A percentile compares a stretch with the other conserved stretches of the same genome.
Conservation (phyloP, 2,888 invertebrate genomes). For the Pterobdella sp. region DNA sequence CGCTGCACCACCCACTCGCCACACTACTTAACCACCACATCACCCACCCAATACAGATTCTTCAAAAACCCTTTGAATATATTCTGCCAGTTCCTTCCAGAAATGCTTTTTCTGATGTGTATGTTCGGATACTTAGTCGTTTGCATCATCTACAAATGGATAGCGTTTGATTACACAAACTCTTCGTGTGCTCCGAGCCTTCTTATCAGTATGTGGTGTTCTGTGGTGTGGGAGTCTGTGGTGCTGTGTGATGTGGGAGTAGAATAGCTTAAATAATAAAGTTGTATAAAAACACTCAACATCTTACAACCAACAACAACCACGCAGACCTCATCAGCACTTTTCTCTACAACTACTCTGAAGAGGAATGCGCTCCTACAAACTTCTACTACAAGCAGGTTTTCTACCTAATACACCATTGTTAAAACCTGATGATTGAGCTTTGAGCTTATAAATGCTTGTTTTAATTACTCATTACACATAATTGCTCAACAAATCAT, state of each 20-base stretch:
- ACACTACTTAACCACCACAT: neutral
- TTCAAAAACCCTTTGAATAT: constrained; percentile 61
- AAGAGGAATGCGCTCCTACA: constrained; percentile 36
- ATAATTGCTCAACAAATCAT: no score
- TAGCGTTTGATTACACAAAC: constrained; percentile 54
- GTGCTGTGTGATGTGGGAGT: no score
- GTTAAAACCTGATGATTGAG: no score
- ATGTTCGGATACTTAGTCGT: constrained; percentile 92
- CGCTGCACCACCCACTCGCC: neutral
- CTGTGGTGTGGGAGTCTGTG: no score
- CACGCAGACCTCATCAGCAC: constrained; percentile 82
- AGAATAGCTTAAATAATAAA: no score
- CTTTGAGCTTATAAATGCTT: no score
- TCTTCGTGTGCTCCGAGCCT: constrained; percentile 83
- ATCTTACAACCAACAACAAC: no score
- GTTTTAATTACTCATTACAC: no score
- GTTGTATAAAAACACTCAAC: no score
- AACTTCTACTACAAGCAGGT: constrained; percentile 52
- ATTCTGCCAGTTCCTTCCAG: constrained; percentile 88
- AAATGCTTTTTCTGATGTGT: constrained; percentile 78
- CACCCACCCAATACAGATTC: constrained; percentile 41
- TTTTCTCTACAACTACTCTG: constrained; percentile 71
- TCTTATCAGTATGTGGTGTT: constrained; percentile 62
- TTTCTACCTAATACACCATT: neutral
- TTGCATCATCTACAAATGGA: constrained; percentile 95